Evolutionary conservation across 2,797 vertebrate genomes (phyloP), one percentile per base, ranked within the genome.

Genomic region (Mus minutoides): DNA sequence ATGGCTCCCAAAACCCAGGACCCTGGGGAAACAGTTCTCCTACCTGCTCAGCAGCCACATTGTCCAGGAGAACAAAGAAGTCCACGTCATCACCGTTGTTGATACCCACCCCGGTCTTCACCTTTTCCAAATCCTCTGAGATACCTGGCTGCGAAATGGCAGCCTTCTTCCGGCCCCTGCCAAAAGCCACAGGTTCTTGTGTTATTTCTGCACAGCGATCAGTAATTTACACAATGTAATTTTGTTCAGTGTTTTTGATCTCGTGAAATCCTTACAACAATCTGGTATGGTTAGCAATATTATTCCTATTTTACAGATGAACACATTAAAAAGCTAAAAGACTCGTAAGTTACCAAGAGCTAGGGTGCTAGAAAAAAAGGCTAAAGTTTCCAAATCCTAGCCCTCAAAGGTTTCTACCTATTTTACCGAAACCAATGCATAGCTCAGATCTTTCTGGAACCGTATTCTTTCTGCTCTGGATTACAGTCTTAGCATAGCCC

Each of bases 11-110:
- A 2, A 1, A 10, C 37, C 77, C 85, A 26, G 16, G 19, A n/a
- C 34, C 43, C 3, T 0, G 24, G 60, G 19, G 52, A 88, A 37
- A 64, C 1, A 46, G 91, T 60, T 31, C 12, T 37, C 97, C 98
- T 97, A 99, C 99, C 99, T 99, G 98, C 98, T 99, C 99, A 73
- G 99, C 99, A 96, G 99, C 98, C 98, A 99, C 97, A 97, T 99
- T 99, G 97, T 99, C 99, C 19, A 99, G 98, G 96, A 99, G 99
- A 95, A 98, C 96, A 97, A 99, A 98, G 98, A 99, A 99, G 98
- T 99, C 99, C 71, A 99, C 92, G 4, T 88, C 87, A 4, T 99
- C 97, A 46, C 98, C 97, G 64, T 73, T 67, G 34, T 97, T 95
- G 34, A 99, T 98, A 93, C 99, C 99, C 98, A 99, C 91, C 5